Base-by-base conservation (phyloP, 2,888 invertebrate genomes). In the Aleiodes leptofemur region DNA sequence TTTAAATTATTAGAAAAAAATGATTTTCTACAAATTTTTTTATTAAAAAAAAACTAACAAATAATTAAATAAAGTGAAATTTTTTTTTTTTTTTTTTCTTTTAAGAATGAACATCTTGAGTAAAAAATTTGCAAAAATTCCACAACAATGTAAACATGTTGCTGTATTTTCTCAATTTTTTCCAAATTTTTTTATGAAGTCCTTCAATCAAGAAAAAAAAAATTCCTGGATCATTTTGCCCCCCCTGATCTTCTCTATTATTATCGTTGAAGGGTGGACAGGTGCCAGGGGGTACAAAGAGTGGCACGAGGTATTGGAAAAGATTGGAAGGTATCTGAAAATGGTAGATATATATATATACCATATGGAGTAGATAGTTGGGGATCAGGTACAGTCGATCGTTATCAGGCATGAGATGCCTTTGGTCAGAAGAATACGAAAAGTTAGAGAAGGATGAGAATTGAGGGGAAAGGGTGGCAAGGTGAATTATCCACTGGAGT, bases 261-360 rank as follows among this genome's bases (percentile, higher is more conserved):
- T 86, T 86, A 85, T 84, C 84, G 82, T 83, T 83, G 51, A 82
- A 82, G 83, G 86, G 86, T 86, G 84, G 87, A 87, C 86, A 87
- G 86, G 86, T 85, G 86, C 84, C 85, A 83, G 80, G 76, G 77
- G 82, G 82, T 80, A 82, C 77, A 83, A 23, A 84, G 83, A 86
- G 80, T 83, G 78, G 68, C 55, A 50, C 50, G 72, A 34, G 68
- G 9, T 56, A 68, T 48, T 48, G 69, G 71, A 64, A 43, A 73
- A 57, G 56, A 56, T 55, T 31, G 56, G 61, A 51, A 69, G 61
- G 61, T 16, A 61, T 51, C 38, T 66, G 59, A 73, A 23, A 75
- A 16, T 38, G 73, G 68, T 57, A 66, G 50, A 23, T 1, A 23
- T 23, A 23, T 23, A 23, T 23, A 55, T 64, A 51, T 34, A 71